These are phyloP conservation scores for Cyclina sinensis DNA, from an alignment of 1,140 invertebrate species.

Conservation along the genomic window DNA sequence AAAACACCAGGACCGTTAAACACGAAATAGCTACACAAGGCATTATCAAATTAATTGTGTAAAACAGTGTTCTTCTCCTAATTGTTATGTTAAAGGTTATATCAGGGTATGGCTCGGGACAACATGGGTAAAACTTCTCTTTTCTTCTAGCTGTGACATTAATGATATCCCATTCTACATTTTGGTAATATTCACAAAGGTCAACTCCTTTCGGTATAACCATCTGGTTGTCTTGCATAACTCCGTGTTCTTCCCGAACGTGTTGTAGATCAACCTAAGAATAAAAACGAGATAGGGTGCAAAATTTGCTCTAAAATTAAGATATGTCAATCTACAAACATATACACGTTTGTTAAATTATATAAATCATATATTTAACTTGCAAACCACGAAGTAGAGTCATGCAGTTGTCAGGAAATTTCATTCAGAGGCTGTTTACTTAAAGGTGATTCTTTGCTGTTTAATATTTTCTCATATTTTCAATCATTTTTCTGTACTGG, in stretches of 20 bases:
- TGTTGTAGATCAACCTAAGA: slow-evolving; percentile 83
- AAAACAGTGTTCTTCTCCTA: slow-evolving; percentile 88
- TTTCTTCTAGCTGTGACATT: slow-evolving; percentile 92
- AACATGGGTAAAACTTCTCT: slow-evolving; percentile 92
- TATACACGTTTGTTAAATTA: too few species aligned
- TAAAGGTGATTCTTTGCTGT: too few species aligned
- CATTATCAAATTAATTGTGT: slow-evolving; percentile 87
- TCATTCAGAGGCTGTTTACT: too few species aligned
- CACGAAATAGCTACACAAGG: slow-evolving; percentile 87
- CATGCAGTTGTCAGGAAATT: too few species aligned
- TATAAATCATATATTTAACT: too few species aligned
- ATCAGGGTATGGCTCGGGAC: slow-evolving; percentile 97
- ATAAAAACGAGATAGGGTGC: too few species aligned
- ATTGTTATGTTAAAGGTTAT: slow-evolving; percentile 99
- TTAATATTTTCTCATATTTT: too few species aligned
- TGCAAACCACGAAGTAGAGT: too few species aligned
- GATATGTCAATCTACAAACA: too few species aligned
- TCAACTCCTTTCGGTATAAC: slow-evolving; percentile 54
- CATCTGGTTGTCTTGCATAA: slow-evolving; percentile 45
- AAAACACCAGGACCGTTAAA: slow-evolving; percentile 87
- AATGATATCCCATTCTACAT: slow-evolving; percentile 99
- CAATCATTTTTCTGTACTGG: too few species aligned
- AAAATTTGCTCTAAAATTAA: too few species aligned
- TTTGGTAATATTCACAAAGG: slow-evolving; percentile 86
- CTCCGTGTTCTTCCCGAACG: slow-evolving; percentile 35